Evolutionary conservation across 2,113 vertebrate species (phyloP).

Genomic region (Microcebus murinus): DNA sequence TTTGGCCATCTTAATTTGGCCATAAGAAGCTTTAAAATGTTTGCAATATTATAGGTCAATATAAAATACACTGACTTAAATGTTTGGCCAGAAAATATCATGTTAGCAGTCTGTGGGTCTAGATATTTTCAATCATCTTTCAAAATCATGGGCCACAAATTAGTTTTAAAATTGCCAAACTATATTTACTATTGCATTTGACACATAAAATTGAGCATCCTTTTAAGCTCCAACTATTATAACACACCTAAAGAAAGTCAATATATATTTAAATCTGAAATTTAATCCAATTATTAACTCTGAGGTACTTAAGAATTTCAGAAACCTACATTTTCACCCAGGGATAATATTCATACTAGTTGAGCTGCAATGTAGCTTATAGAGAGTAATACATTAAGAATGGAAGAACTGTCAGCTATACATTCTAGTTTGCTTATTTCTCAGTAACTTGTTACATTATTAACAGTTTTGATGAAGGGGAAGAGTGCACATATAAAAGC

Average conservation of each 20-base stretch:
- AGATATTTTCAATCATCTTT: slow-evolving; percentile 60
- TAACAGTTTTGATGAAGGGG: background rate
- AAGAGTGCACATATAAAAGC: background rate
- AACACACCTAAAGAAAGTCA: background rate
- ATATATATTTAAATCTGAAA: background rate
- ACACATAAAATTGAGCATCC: background rate
- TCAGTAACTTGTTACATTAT: background rate
- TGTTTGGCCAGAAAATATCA: slow-evolving; percentile 74
- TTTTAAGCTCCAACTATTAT: background rate
- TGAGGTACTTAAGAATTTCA: background rate
- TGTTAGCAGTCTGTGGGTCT: slow-evolving; percentile 67
- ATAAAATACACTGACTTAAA: slow-evolving; percentile 76
- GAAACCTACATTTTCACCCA: background rate
- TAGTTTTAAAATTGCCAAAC: slow-evolving; percentile 60
- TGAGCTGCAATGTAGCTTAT: background rate
- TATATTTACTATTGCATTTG: background rate
- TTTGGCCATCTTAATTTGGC: slow-evolving; percentile 12
- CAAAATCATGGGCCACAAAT: slow-evolving; percentile 74
- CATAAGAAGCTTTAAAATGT: slow-evolving; percentile 56
- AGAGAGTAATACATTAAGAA: background rate
- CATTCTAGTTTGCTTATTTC: background rate
- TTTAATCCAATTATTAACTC: background rate
- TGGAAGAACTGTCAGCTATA: background rate
- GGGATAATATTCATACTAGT: background rate
- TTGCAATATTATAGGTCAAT: slow-evolving; percentile 66